A percentile compares a stretch with the other conserved stretches of the same genome.
These are phyloP conservation scores for Dasyornis broadbenti DNA, from an alignment of 2,113 vertebrate species.

Conservation along the genomic window DNA sequence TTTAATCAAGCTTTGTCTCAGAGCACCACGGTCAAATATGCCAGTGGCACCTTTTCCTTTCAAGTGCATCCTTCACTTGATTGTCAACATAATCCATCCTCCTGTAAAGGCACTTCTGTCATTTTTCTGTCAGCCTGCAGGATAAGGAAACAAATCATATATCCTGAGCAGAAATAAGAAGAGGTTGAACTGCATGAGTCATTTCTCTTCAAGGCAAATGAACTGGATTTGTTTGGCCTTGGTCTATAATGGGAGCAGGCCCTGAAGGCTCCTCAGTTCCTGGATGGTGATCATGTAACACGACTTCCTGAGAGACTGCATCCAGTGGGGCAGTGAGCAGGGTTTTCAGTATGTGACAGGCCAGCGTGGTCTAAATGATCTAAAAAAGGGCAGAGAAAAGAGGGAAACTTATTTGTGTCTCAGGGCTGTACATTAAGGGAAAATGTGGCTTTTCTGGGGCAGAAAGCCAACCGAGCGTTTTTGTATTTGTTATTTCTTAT, in stretches of 20 bases:
- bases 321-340: accelerated
- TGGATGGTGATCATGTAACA: background rate
- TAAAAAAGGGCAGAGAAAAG: background rate
- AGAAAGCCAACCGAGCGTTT: background rate
- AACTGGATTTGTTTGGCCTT: background rate
- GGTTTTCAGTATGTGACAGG: background rate
- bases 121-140: background rate
- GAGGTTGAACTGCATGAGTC: background rate
- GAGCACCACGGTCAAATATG: slow-evolving; percentile 20
- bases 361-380: background rate
- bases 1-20: slow-evolving; percentile 51
- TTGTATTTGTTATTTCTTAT: background rate
- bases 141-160: background rate
- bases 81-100: background rate
- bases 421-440: background rate
- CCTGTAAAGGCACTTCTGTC: slow-evolving; percentile 9
- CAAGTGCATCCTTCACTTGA: slow-evolving; percentile 35
- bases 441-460: background rate
- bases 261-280: background rate
- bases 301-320: accelerated
- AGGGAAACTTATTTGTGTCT: background rate
- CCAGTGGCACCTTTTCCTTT: slow-evolving; percentile 35
- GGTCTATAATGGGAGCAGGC: background rate
- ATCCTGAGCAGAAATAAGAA: background rate
- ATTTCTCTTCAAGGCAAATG: background rate